Evolutionary conservation across 2,797 vertebrate genomes (phyloP), one percentile per base, ranked within the genome.

Genomic region (Selene dorsalis): DNA sequence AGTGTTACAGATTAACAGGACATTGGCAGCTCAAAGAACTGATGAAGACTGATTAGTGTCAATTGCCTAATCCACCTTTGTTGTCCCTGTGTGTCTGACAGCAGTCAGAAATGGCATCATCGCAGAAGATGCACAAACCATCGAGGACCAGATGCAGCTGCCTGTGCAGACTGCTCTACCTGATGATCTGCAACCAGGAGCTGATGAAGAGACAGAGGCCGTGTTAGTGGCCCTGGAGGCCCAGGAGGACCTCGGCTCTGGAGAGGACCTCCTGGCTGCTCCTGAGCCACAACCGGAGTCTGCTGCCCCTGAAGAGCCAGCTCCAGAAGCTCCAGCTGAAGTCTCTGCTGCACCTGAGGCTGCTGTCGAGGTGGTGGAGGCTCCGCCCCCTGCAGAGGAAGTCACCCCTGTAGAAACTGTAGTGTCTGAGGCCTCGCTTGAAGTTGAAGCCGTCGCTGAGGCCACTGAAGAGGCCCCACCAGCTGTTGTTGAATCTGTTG

Each of bases 111-210:
- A 95, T 5, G 91, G 91, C 20, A 24, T 82, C 82, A 85, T 93
- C 8, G 50, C 88, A 38, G 93, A 94, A 55, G 93, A 94, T 78
- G 84, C 86, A 20, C 84, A 91, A 72, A 93, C 93, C 78, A 91
- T 94, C 1, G 83, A 93, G 63, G 93, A 94, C 84, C 94, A 95
- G 87, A 89, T 93, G 89, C 93, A 93, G 90, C 84, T 95, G 71
- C 92, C 93, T 8, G 91, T 91, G 73, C 93, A 94, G 88, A 92
- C 87, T n/a, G 79, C 87, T 17, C 70, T 91, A 76, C 85, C 85
- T 0, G 86, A 92, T 0, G 89, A 91, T 50, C 68, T 90, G n/a
- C 89, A 90, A 9, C 83, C 79, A 0, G 84, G 64, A 28, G 57
- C 45, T 0, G 85, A 90, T 16, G 86, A 90, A 1, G 89, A 87